Percentiles rank a stretch among this genome's conserved stretches.
phyloP scores from a whole-genome alignment of 2,797 vertebrate genomes.

The Sebastes paucispinis region DNA sequence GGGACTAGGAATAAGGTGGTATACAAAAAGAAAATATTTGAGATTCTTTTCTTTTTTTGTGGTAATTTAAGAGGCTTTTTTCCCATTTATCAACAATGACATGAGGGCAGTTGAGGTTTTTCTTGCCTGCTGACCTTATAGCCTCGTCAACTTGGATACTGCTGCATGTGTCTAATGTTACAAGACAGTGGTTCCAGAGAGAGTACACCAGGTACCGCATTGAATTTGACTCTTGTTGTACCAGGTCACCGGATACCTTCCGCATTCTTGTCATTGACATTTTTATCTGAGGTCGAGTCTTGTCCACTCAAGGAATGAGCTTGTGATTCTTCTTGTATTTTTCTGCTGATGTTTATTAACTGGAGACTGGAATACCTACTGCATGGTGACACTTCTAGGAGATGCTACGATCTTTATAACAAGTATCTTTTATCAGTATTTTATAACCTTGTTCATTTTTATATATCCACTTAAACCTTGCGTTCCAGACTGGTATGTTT shows the following conservation, averaged over 20 bases:
- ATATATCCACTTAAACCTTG: slow-evolving; percentile 71
- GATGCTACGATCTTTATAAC: slow-evolving; percentile 81
- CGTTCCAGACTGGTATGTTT: slow-evolving; percentile 70
- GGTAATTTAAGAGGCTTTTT: neutral
- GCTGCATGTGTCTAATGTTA: slow-evolving; percentile 69
- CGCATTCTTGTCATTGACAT: slow-evolving; percentile 35
- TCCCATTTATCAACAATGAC: slow-evolving; percentile 7
- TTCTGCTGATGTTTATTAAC: slow-evolving; percentile 80
- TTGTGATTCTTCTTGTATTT: slow-evolving; percentile 83
- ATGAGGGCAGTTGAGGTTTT: neutral
- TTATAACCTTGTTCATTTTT: slow-evolving; percentile 85
- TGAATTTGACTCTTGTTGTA: slow-evolving; percentile 38
- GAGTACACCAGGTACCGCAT: slow-evolving; percentile 20
- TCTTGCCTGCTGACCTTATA: slow-evolving; percentile 25
- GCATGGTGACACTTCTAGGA: slow-evolving; percentile 84
- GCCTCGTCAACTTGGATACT: slow-evolving; percentile 34
- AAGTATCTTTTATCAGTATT: slow-evolving; percentile 84
- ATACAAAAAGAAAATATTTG: neutral
- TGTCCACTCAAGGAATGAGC: slow-evolving; percentile 75
- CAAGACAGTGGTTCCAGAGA: slow-evolving; percentile 33
- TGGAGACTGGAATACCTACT: slow-evolving; percentile 75
- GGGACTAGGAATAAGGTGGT: neutral
- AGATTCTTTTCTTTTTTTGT: neutral
- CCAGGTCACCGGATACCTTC: slow-evolving; percentile 52
- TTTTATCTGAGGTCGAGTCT: slow-evolving; percentile 55